phyloP scores from a whole-genome alignment of 2,797 vertebrate genomes.

The Cryptoblepharus egeriae region DNA sequence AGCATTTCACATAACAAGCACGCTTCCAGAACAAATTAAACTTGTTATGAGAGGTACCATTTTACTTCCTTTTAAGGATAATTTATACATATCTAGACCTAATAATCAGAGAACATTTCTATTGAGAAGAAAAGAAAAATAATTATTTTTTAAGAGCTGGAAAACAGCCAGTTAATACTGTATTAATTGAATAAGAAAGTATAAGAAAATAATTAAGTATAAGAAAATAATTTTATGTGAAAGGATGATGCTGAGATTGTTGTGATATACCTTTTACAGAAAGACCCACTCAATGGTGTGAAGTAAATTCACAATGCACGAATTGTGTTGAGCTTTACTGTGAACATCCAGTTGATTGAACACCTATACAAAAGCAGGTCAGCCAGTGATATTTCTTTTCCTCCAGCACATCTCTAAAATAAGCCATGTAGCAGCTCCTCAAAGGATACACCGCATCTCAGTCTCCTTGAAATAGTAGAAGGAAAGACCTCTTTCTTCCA shows the following conservation, averaged over 20 bases:
- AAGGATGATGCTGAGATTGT: not conserved
- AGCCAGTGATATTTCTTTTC: conserved; percentile 12
- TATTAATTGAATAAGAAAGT: too few relatives aligned
- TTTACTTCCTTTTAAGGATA: too few relatives aligned
- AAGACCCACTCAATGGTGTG: not conserved
- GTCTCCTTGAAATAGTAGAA: conserved; percentile 5
- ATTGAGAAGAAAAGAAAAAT: too few relatives aligned
- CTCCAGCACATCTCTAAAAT: not conserved
- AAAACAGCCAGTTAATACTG: too few relatives aligned
- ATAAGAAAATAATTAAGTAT: not conserved
- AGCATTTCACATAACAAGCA: too few relatives aligned
- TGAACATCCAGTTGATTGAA: conserved; percentile 19
- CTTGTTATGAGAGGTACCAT: too few relatives aligned
- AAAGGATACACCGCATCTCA: not conserved
- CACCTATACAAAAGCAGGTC: conserved; percentile 4
- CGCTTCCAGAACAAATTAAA: too few relatives aligned
- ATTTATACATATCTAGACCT: too few relatives aligned
- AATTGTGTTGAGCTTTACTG: not conserved
- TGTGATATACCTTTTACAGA: not conserved
- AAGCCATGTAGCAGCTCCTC: not conserved
- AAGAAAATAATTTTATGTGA: not conserved
- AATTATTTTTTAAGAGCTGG: too few relatives aligned
- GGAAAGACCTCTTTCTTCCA: conserved; percentile 27
- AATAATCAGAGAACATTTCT: too few relatives aligned
- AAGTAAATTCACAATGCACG: conserved; percentile 19